phyloP scores from a whole-genome alignment of 1,140 invertebrate species.

The Bombus confusus region DNA sequence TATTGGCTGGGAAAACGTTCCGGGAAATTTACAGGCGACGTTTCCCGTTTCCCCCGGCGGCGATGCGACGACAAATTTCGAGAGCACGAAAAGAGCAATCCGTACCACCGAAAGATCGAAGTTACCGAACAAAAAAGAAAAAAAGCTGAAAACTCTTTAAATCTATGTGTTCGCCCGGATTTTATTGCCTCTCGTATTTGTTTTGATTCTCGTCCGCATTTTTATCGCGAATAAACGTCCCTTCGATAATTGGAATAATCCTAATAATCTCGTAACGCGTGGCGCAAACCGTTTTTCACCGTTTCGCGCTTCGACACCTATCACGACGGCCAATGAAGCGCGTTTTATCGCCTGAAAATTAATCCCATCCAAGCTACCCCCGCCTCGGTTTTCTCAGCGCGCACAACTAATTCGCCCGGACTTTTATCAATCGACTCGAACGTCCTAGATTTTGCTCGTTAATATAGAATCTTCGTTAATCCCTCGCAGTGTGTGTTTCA shows the following conservation, averaged over 20 bases:
- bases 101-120: neutral
- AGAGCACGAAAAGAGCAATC: neutral
- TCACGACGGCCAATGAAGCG: slow-evolving; percentile 3
- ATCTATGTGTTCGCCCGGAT: neutral
- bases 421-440: neutral
- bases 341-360: slow-evolving; percentile 7
- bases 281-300: neutral
- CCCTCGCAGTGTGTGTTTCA: neutral
- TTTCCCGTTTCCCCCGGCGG: neutral
- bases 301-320: neutral
- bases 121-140: too few species aligned
- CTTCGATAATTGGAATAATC: slow-evolving; percentile 20
- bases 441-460: too few species aligned
- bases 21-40: slow-evolving; percentile 7
- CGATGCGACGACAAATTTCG: neutral
- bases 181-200: neutral
- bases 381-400: neutral
- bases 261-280: slow-evolving; percentile 37
- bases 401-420: neutral
- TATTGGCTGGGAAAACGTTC: neutral
- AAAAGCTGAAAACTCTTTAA: slow-evolving; percentile 10
- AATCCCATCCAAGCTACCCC: neutral
- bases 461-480: too few species aligned
- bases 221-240: neutral
- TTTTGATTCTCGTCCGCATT: neutral